Evolutionary conservation across 2,888 invertebrate genomes (phyloP).

Genomic region (Toxonevra muliebris): DNA sequence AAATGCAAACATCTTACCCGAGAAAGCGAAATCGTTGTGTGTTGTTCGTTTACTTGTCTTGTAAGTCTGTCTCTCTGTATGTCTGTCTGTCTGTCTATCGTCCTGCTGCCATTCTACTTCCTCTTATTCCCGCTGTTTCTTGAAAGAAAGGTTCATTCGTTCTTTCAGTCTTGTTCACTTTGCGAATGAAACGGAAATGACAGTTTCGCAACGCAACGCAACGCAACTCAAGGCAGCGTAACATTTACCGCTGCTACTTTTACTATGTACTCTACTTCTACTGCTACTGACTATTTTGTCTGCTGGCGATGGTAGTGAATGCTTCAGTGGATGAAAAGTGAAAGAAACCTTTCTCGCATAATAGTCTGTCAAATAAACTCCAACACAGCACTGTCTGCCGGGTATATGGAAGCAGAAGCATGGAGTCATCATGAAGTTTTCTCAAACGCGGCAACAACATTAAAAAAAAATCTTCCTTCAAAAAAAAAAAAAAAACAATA

Average conservation of each 20-base stretch:
- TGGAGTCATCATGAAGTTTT: background rate
- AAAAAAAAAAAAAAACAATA: slow-evolving; percentile 15
- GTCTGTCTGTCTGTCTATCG: slow-evolving; percentile 17
- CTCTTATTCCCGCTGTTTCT: slow-evolving; percentile 18
- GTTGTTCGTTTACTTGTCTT: slow-evolving; percentile 20
- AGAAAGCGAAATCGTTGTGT: background rate
- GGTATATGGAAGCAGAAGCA: background rate
- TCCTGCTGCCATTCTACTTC: slow-evolving; percentile 3
- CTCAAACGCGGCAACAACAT: slow-evolving; percentile 2
- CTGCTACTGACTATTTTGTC: slow-evolving; percentile 10
- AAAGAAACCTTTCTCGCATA: slow-evolving; percentile 62
- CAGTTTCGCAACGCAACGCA: slow-evolving; percentile 54
- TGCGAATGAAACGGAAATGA: slow-evolving; percentile 62
- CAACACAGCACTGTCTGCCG: background rate
- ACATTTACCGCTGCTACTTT: slow-evolving; percentile 14
- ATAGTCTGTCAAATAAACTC: slow-evolving; percentile 56
- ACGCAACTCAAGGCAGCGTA: slow-evolving; percentile 35
- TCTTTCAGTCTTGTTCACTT: slow-evolving; percentile 23
- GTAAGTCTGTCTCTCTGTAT: slow-evolving; percentile 24
- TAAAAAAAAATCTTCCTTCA: too few relatives aligned
- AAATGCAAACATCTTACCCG: slow-evolving; percentile 38
- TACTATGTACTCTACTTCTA: background rate
- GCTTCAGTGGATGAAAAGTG: slow-evolving; percentile 48
- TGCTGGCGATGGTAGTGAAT: slow-evolving; percentile 13
- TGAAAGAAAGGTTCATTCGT: background rate